Evolutionary conservation across 2,797 vertebrate genomes (phyloP).

Genomic region (Okamejei kenojei): DNA sequence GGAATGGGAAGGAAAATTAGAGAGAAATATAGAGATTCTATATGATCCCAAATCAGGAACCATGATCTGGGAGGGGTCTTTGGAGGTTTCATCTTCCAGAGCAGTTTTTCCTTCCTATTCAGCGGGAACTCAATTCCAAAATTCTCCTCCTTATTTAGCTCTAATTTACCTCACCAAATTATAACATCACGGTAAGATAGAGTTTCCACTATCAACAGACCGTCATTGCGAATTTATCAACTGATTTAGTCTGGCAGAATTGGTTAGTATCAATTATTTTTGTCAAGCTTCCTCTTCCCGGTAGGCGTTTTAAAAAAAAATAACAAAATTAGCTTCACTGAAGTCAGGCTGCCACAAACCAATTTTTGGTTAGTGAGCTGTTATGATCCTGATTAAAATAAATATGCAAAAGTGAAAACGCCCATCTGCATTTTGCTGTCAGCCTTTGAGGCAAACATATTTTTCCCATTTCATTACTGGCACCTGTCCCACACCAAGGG

Average conservation of each 20-base stretch:
- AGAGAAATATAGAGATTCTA: neutral
- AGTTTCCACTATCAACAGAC: neutral
- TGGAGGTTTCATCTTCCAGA: neutral
- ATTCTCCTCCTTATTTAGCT: neutral
- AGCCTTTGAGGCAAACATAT: neutral
- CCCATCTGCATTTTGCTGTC: neutral
- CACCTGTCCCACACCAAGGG: neutral
- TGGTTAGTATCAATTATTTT: neutral
- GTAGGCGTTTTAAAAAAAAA: neutral
- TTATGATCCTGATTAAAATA: slow-evolving; percentile 22
- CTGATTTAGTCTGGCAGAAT: neutral
- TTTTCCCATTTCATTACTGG: neutral
- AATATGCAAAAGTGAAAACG: neutral
- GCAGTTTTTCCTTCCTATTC: neutral
- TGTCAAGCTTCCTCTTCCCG: neutral
- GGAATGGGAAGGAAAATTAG: too few relatives aligned
- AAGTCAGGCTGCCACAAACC: neutral
- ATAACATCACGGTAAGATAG: neutral
- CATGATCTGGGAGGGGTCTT: neutral
- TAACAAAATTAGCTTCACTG: neutral
- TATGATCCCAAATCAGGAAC: neutral
- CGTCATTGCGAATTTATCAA: neutral
- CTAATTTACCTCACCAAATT: neutral
- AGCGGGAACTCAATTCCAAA: neutral
- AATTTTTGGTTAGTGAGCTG: neutral